Base-by-base conservation (phyloP, 2,888 invertebrate genomes). In the Nasonovia ribisnigri region DNA sequence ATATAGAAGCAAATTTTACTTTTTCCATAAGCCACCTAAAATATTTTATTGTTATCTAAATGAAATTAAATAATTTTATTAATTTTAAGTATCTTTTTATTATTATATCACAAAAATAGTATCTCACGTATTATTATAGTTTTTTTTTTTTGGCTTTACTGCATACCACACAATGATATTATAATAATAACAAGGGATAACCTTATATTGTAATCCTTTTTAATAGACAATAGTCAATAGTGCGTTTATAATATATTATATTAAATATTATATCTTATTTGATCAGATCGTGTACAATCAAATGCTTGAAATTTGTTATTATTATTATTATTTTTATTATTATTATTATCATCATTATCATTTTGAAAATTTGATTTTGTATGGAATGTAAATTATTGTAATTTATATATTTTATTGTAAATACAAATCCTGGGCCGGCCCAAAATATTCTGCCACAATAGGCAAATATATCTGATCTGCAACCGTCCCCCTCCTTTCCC, bases 1-100 rank as follows among this genome's bases (percentile, higher is more conserved):
- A 91, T 91, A 91, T 89, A 42, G n/a, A 86, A 86, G 20, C 57
- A 46, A 57, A 57, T 43, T 86, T n/a, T 91, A 86, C 86, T 46
- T 91, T 57, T 51, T 3, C 11, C 43, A 20, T 86, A 46, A 60
- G 54, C 67, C 92, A 51, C 67, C 88, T 11, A 67, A 51, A 92
- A 88, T 88, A 77, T 67, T 67, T 92, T 88, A 67, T 92, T 88
- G 92, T 92, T 92, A 88, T 92, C 51, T 88, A 88, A 77, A 92
- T 51, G 88, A 67, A 92, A 88, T 88, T 51, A 67, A 88, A 92
- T 77, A 42, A 77, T 88, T 92, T 92, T 88, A 92, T 88, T 92
- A 92, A 51, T 92, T 77, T 48, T 92, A 88, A 77, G 67, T 54
- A 67, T 77, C 60, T 92, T 88, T 48, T 91, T 84, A 90, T 42